Percentiles rank a stretch among this genome's conserved stretches.
Conservation (phyloP, 2,888 invertebrate species). For the Osmoderma eremita region DNA sequence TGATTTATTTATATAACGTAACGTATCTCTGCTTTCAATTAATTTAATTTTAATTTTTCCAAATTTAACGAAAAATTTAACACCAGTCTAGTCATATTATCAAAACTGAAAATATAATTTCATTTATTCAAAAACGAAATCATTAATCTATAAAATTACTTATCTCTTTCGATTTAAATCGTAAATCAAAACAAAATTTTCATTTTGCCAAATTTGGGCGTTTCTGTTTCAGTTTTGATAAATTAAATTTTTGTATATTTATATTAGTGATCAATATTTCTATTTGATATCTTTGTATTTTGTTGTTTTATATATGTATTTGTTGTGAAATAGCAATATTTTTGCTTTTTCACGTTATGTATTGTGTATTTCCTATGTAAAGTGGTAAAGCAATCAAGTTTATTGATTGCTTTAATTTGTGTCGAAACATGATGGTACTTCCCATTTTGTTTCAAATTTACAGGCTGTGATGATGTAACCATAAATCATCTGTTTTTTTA, state of each 20-base stretch:
- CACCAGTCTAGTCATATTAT: slow-evolving; percentile 21
- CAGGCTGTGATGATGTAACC: no score
- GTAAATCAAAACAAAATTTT: no score
- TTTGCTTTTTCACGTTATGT: slow-evolving; percentile 16
- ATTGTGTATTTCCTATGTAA: slow-evolving; percentile 1
- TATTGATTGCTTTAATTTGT: slow-evolving; percentile 1
- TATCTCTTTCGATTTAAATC: no score
- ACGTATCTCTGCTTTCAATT: neutral
- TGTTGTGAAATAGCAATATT: slow-evolving; percentile 18
- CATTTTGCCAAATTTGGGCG: neutral
- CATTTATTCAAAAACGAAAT: neutral
- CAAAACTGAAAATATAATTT: slow-evolving; percentile 21
- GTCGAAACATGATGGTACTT: no score
- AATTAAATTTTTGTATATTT: neutral
- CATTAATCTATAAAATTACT: neutral
- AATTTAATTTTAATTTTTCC: neutral
- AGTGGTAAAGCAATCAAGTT: slow-evolving; percentile 1
- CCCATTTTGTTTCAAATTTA: no score
- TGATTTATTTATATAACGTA: neutral
- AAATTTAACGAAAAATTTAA: slow-evolving; percentile 11
- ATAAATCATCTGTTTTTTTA: no score
- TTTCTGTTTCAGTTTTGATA: slow-evolving; percentile 22
- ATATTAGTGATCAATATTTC: no score
- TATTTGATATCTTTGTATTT: neutral
- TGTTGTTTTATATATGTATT: neutral